These are phyloP conservation scores for Bathynomus jamesi DNA, from an alignment of 1,140 invertebrate species.

Conservation along the genomic window DNA sequence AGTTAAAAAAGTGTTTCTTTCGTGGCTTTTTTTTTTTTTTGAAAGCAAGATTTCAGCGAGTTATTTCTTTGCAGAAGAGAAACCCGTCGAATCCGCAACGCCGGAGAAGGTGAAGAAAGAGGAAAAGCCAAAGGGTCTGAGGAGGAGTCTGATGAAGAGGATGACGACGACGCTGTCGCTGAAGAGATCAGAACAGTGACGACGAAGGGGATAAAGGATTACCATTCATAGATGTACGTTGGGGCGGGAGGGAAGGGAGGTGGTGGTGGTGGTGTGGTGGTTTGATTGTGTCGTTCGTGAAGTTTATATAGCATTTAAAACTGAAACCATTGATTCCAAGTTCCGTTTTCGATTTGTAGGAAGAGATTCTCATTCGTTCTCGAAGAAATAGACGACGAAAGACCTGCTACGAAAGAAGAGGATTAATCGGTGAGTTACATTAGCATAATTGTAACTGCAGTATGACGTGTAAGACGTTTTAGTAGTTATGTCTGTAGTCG, in stretches of 20 bases:
- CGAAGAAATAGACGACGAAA: neutral
- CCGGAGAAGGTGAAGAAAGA: neutral
- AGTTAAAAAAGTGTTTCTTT: neutral
- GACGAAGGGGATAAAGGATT: neutral
- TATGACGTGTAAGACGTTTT: no score
- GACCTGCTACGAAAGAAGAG: no score
- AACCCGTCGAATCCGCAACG: neutral
- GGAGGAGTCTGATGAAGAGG: neutral
- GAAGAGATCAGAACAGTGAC: neutral
- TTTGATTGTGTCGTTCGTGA: no score
- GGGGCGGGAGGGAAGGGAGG: no score
- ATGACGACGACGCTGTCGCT: neutral
- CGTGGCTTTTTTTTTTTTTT: neutral
- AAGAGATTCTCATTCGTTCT: neutral
- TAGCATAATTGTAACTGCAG: no score
- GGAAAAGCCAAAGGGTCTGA: no score
- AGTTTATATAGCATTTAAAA: neutral
- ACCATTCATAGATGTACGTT: neutral
- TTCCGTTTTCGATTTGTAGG: neutral
- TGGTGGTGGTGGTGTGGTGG: no score
- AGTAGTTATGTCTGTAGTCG: no score
- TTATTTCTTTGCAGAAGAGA: neutral
- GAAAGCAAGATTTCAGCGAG: neutral
- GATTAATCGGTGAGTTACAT: no score
- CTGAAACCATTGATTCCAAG: neutral